phyloP scores from a whole-genome alignment of 2,113 vertebrate species.

The Camelus bactrianus region DNA sequence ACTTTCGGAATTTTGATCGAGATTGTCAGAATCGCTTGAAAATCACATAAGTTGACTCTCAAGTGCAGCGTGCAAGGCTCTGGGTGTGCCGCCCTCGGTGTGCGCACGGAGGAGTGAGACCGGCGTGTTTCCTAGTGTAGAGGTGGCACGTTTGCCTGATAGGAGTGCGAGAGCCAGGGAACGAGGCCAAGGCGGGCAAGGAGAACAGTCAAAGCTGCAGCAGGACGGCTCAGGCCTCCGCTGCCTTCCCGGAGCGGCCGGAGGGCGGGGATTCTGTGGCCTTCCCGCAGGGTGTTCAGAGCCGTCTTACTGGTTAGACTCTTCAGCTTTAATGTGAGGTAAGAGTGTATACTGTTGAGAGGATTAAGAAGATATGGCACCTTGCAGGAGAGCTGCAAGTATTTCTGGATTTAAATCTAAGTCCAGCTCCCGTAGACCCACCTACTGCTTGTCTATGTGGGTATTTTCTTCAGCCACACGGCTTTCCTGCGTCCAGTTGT shows the following conservation, averaged over 20 bases:
- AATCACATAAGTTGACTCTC: not conserved
- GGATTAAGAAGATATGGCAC: fast-evolving
- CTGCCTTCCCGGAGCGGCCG: fast-evolving
- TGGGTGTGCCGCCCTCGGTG: not conserved
- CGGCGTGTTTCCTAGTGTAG: too few relatives aligned
- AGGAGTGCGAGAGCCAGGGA: not conserved
- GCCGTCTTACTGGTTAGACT: fast-evolving
- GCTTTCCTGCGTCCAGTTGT: not conserved
- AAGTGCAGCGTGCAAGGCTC: not conserved
- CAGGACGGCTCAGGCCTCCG: not conserved
- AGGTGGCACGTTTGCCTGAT: too few relatives aligned
- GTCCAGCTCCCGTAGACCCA: fast-evolving
- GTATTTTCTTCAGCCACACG: not conserved
- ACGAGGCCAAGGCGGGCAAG: fast-evolving
- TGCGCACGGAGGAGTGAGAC: too few relatives aligned
- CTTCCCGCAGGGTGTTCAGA: fast-evolving
- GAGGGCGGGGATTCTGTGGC: fast-evolving
- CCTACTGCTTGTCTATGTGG: not conserved
- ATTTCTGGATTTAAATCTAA: not conserved
- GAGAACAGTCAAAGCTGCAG: too few relatives aligned
- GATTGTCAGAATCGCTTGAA: not conserved
- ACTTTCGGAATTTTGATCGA: not conserved
- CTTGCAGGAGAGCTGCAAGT: fast-evolving
- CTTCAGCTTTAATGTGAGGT: fast-evolving
- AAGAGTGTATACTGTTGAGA: not conserved